Percentiles rank a stretch among this genome's conserved stretches.
Evolutionary conservation across 1,140 invertebrate species (phyloP).

Genomic region (Nephotettix cincticeps): DNA sequence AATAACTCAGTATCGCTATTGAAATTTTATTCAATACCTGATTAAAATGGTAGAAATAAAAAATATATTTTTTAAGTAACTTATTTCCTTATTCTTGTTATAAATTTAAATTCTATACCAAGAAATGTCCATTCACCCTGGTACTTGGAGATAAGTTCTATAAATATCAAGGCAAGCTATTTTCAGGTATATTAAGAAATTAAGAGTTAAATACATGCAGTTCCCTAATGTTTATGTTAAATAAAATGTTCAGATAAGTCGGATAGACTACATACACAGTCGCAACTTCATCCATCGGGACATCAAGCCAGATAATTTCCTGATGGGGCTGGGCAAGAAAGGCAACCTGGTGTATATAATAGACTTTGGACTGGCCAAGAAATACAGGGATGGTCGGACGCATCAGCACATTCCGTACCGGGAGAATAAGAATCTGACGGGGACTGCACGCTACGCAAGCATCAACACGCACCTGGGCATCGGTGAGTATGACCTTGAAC

Average conservation of each 20-base stretch:
- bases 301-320: slow-evolving; percentile 98
- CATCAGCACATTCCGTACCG: slow-evolving; percentile 95
- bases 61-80: too few species aligned
- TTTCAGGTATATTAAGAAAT: too few species aligned
- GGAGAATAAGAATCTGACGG: slow-evolving; percentile 99
- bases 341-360: slow-evolving; percentile 96
- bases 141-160: too few species aligned
- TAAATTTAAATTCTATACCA: too few species aligned
- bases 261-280: slow-evolving; percentile 97
- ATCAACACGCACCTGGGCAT: slow-evolving; percentile 73
- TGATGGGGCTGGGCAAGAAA: slow-evolving; percentile 98
- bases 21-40: too few species aligned
- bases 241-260: slow-evolving; percentile 85
- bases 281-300: slow-evolving; percentile 98
- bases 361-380: slow-evolving; percentile 98
- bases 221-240: neutral
- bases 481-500: too few species aligned
- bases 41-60: too few species aligned
- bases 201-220: too few species aligned
- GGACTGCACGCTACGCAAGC: slow-evolving; percentile 77
- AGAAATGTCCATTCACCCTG: too few species aligned
- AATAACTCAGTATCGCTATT: too few species aligned
- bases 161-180: too few species aligned
- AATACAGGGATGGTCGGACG: slow-evolving; percentile 90
- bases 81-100: too few species aligned